Evolutionary conservation across 2,888 invertebrate species (phyloP).

Genomic region (Epirrita christyi): DNA sequence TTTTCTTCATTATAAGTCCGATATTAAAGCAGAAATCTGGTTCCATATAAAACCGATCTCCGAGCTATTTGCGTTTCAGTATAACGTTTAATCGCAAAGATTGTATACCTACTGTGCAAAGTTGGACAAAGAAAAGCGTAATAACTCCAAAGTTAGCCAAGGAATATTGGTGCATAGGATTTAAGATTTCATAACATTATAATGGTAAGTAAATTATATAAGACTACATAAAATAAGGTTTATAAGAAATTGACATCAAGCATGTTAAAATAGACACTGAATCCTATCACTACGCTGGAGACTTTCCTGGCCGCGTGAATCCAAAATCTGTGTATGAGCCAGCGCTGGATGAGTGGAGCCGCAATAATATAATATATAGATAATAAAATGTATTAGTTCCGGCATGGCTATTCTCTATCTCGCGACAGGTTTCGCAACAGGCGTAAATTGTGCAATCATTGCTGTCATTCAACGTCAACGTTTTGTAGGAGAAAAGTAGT

Average conservation of each 20-base stretch:
- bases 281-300: too few species aligned
- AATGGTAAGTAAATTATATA: constrained; percentile 1
- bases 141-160: background rate
- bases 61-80: constrained; percentile 37
- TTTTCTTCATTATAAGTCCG: constrained; percentile 41
- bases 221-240: background rate
- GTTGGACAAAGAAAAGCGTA: background rate
- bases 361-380: too few species aligned
- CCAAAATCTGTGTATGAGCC: too few species aligned
- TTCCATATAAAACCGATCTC: constrained; percentile 55
- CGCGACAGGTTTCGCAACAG: too few species aligned
- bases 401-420: too few species aligned
- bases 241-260: background rate
- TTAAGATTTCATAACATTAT: background rate
- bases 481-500: too few species aligned
- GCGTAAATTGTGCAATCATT: too few species aligned
- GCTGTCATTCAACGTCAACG: too few species aligned
- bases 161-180: background rate
- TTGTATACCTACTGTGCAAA: background rate
- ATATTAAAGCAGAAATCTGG: constrained; percentile 49
- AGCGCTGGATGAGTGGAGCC: too few species aligned
- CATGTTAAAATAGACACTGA: too few species aligned
- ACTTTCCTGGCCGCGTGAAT: too few species aligned
- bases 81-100: constrained; percentile 11
- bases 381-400: too few species aligned